phyloP scores from a whole-genome alignment of 30 jellyfish, hydroid and myxozoan species.

The Pelagia noctiluca region DNA sequence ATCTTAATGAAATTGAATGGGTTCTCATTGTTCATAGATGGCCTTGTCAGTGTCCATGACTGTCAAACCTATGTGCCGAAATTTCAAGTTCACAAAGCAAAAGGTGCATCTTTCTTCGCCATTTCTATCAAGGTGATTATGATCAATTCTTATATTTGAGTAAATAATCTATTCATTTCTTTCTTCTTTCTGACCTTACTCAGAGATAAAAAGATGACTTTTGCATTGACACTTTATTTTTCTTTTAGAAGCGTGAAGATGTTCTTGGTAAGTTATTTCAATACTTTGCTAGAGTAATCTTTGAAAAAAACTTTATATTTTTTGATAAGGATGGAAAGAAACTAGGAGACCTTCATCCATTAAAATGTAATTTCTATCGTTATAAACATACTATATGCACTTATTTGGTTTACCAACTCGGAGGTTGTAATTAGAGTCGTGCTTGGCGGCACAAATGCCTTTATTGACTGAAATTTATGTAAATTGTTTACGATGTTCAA shows the following conservation, averaged over 20 bases:
- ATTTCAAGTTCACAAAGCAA: constrained; percentile 65
- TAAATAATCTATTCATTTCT: neutral
- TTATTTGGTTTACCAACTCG: neutral
- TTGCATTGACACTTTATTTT: neutral
- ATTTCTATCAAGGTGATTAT: constrained; percentile 47
- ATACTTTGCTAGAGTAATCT: neutral
- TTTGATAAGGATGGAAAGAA: neutral
- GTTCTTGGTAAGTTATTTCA: neutral
- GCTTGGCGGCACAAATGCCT: no score
- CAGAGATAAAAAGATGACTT: no score
- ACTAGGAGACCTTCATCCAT: neutral
- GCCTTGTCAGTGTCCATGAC: constrained; percentile 89
- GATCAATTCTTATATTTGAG: neutral
- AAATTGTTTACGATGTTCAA: neutral
- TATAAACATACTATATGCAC: neutral
- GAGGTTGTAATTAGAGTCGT: no score
- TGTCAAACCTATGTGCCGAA: constrained; percentile 41
- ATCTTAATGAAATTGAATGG: neutral
- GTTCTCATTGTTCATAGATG: constrained; percentile 52
- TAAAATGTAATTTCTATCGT: neutral
- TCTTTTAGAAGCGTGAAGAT: constrained; percentile 18
- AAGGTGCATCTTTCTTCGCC: constrained; percentile 86
- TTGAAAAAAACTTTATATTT: no score
- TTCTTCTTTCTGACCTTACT: no score
- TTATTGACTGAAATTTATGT: no score